Evolutionary conservation across 1,140 invertebrate genomes (phyloP).

Genomic region (Meloidogyne chitwoodi): DNA sequence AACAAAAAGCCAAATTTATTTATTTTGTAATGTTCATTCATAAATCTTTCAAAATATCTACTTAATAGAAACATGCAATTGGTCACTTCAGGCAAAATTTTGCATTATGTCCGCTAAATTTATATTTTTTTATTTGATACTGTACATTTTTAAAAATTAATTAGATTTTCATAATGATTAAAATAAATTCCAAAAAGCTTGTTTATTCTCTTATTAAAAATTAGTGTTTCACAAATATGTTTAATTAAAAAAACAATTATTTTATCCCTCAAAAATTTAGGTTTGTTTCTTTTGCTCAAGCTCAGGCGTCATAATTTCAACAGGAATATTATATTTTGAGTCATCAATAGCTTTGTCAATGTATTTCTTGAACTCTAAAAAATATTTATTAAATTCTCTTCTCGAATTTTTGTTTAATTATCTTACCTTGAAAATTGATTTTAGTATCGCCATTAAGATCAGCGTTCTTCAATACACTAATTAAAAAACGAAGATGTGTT

Average conservation of each 20-base stretch:
- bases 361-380: conserved; percentile 20
- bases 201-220: neutral
- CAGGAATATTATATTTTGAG: conserved; percentile 7
- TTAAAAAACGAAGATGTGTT: conserved; percentile 57
- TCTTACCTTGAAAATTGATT: conserved; percentile 60
- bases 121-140: too few relatives aligned
- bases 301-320: conserved; percentile 4
- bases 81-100: too few relatives aligned
- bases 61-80: neutral
- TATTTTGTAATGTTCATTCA: too few relatives aligned
- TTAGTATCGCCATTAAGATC: conserved; percentile 60
- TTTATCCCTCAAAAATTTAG: neutral
- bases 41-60: neutral
- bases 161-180: too few relatives aligned
- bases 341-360: conserved; percentile 18
- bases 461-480: conserved; percentile 53
- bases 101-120: too few relatives aligned
- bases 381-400: too few relatives aligned
- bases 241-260: too few relatives aligned
- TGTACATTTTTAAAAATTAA: too few relatives aligned
- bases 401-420: too few relatives aligned
- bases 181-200: neutral
- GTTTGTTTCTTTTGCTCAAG: neutral
- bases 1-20: too few relatives aligned
- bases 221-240: neutral